Evolutionary conservation across 2,113 vertebrate genomes (phyloP), one percentile per base, ranked within the genome.

Genomic region (Otis tarda): DNA sequence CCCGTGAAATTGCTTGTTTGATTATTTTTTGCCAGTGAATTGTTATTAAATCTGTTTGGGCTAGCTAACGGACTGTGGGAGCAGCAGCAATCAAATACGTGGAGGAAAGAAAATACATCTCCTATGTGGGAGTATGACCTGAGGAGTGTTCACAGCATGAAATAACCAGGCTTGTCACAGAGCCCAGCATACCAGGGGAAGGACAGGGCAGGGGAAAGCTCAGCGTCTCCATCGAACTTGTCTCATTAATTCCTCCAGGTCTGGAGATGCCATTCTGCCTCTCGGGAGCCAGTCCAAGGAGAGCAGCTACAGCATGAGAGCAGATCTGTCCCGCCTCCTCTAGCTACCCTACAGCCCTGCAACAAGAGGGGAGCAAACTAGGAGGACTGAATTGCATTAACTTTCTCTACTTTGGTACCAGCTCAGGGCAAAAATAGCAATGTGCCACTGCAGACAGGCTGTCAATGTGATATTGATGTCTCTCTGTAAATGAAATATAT

Each of bases 41-140:
- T 41, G 20, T 81, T 93, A 67, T 67, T 81, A 43, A 91, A 67
- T 92, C 61, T 60, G 43, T 91, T 84, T 87, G 77, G 77, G 83
- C 50, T 81, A 75, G 49, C 47, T 75, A 70, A 61, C 5, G 0
- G 86, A 59, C 80, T 0, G 12, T 91, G 93, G 89, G 52, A 94
- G 83, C 89, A 75, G 39, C 9, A 3, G 77, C 77, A 94, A 91
- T 89, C 76, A 95, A 78, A 79, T 9, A 63, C 37, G 71, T 50
- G 30, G 73, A 86, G 56, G 52, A 95, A 94, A 92, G 64, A 89
- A 91, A 93, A 96, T 49, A 47, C 17, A 78, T 87, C 65, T 95
- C 33, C 47, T 82, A 0, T 83, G 74, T 89, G 70, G 87, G 93
- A 95, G 87, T 64, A 45, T 18, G 28, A 63, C 49, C 8, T 68